These are phyloP conservation scores for Plestiodon gilberti DNA, from an alignment of 2,113 vertebrate genomes.

Conservation along the genomic window DNA sequence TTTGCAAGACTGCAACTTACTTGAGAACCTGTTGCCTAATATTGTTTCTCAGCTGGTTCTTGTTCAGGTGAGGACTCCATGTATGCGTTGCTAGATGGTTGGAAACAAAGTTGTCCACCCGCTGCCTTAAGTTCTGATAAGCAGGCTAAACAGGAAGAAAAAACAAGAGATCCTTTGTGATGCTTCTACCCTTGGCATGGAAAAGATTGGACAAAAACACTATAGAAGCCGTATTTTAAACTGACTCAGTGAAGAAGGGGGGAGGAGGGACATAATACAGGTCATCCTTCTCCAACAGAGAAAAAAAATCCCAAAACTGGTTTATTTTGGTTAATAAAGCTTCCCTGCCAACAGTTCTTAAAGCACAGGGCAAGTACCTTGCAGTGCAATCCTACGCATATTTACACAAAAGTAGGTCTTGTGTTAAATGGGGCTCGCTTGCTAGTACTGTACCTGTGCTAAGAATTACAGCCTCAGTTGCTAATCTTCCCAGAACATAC, in stretches of 20 bases:
- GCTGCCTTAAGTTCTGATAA: slow-evolving; percentile 94
- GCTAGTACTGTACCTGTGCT: no score
- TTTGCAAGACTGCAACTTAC: slow-evolving; percentile 76
- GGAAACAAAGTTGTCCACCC: slow-evolving; percentile 97
- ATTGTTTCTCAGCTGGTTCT: slow-evolving; percentile 98
- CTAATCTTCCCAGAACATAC: no score
- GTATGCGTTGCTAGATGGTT: slow-evolving; percentile 97
- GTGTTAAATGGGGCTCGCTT: no score
- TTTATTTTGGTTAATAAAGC: neutral
- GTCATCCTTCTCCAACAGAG: neutral
- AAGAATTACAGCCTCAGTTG: neutral
- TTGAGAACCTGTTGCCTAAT: slow-evolving; percentile 97
- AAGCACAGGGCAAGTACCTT: neutral
- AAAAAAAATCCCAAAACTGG: neutral
- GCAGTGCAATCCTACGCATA: no score
- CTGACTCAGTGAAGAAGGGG: neutral
- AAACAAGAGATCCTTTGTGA: neutral
- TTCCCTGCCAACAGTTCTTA: neutral
- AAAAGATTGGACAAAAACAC: neutral
- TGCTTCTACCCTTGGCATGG: neutral
- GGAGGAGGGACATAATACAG: neutral
- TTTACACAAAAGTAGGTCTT: no score
- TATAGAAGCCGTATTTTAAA: neutral
- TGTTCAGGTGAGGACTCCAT: slow-evolving; percentile 98
- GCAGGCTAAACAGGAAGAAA: slow-evolving; percentile 82